Evolutionary conservation across 2,888 invertebrate genomes (phyloP).

Genomic region (Calameuta pallipes): DNA sequence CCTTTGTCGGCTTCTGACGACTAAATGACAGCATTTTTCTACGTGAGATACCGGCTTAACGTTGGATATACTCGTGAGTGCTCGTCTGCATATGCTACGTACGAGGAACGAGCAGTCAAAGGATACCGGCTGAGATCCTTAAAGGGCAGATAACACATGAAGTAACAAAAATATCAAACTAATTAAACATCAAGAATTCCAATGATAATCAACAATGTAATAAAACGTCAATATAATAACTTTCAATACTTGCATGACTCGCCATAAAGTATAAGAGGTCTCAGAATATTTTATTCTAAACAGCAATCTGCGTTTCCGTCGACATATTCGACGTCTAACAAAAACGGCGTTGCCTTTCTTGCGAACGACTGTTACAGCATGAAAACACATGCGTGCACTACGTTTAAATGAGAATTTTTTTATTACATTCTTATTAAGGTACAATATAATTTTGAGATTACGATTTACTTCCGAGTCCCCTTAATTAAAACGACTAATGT

Average conservation of each 20-base stretch:
- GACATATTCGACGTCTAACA: not conserved
- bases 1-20: conserved; percentile 18
- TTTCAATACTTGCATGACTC: not conserved
- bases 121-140: not conserved
- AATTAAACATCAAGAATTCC: not conserved
- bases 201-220: not conserved
- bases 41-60: not conserved
- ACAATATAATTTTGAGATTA: no score
- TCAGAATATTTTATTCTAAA: not conserved
- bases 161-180: not conserved
- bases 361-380: not conserved
- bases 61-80: not conserved
- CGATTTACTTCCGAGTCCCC: no score
- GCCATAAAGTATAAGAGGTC: not conserved
- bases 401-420: no score
- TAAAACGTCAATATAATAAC: not conserved
- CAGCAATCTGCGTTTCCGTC: not conserved
- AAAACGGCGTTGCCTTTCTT: not conserved
- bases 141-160: not conserved
- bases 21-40: conserved; percentile 14
- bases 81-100: not conserved
- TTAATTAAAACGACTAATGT: no score
- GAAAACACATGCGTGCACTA: no score
- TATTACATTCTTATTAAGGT: no score
- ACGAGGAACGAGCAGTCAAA: not conserved